These are phyloP conservation scores for Struthio camelus DNA, from an alignment of 2,113 vertebrate genomes.

Conservation along the genomic window DNA sequence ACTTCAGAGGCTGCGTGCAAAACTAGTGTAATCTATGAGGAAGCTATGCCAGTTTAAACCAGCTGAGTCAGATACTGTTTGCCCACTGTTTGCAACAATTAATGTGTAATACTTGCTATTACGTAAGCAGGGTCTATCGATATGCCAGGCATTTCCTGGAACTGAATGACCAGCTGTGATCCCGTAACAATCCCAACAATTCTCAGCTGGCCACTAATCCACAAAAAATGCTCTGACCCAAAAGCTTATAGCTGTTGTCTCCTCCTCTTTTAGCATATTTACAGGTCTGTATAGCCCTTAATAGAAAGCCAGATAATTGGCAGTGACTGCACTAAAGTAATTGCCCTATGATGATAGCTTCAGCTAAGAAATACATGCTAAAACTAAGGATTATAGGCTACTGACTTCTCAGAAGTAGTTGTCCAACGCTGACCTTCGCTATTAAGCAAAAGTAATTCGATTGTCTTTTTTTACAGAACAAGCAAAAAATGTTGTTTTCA, in stretches of 20 bases:
- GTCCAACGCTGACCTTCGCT: background rate
- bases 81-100: background rate
- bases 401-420: background rate
- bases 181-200: constrained; percentile 20
- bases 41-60: background rate
- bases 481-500: background rate
- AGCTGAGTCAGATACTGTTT: background rate
- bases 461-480: background rate
- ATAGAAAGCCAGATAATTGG: background rate
- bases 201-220: constrained; percentile 41
- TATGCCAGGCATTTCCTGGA: constrained; percentile 58
- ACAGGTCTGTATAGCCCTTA: background rate
- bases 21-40: background rate
- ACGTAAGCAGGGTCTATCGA: background rate
- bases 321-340: background rate
- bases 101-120: constrained; percentile 27
- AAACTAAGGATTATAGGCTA: background rate
- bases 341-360: background rate
- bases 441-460: background rate
- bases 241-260: constrained; percentile 26
- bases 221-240: constrained; percentile 19
- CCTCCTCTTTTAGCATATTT: background rate
- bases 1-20: background rate
- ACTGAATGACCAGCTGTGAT: constrained; percentile 57
- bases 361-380: background rate